A percentile compares a stretch with the other conserved stretches of the same genome.
These are phyloP conservation scores for Eupithecia tripunctaria DNA, from an alignment of 2,888 invertebrate genomes.

Conservation along the genomic window DNA sequence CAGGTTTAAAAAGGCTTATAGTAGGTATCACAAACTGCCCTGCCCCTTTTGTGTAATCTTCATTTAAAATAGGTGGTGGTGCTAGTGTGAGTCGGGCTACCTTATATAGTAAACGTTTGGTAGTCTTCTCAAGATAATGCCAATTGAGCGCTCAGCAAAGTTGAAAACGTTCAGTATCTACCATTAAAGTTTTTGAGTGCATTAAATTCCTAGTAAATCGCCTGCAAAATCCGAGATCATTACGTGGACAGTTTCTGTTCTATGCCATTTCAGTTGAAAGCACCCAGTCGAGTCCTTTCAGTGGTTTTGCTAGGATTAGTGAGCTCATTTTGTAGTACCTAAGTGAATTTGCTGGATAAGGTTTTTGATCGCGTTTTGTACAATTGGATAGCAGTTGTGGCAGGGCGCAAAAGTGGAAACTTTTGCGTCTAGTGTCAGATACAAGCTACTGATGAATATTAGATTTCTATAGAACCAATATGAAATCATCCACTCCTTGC, in stretches of 20 bases:
- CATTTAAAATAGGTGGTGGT: too few species aligned
- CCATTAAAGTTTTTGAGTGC: constrained; percentile 45
- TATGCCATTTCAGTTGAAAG: constrained; percentile 35
- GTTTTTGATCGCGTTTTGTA: neutral
- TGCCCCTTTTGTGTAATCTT: too few species aligned
- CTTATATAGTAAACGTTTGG: neutral
- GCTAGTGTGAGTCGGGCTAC: too few species aligned
- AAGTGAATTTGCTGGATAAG: neutral
- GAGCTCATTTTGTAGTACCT: neutral
- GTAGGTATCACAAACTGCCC: too few species aligned
- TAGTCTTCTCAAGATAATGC: neutral
- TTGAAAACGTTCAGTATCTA: constrained; percentile 18
- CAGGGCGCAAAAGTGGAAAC: too few species aligned
- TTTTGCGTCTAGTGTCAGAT: too few species aligned
- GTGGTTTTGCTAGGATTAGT: constrained; percentile 1
- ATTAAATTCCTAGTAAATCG: constrained; percentile 44
- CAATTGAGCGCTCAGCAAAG: neutral
- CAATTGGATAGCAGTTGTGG: neutral
- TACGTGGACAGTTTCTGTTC: constrained; percentile 36
- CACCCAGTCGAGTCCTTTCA: neutral
- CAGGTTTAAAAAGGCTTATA: too few species aligned
- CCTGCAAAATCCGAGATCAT: constrained; percentile 45
- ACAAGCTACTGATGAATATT: too few species aligned
- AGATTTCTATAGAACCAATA: too few species aligned
- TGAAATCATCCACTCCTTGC: too few species aligned